A percentile compares a stretch with the other conserved stretches of the same genome.
These are phyloP conservation scores for Tretioscincus oriximinensis DNA, from an alignment of 2,113 vertebrate species.

Conservation along the genomic window DNA sequence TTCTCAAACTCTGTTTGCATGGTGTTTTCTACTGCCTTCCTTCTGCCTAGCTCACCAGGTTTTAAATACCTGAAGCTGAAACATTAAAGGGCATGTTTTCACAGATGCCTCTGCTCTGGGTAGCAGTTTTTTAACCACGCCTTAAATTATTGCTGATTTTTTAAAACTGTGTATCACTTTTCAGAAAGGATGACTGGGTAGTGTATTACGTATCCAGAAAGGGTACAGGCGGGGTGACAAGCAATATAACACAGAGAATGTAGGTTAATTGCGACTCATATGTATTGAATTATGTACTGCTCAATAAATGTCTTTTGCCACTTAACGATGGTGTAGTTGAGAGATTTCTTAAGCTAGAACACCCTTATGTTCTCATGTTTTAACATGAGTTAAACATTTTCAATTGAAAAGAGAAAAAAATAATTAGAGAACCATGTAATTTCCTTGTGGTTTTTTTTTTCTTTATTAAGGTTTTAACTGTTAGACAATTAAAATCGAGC, in stretches of 20 bases:
- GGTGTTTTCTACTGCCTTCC: not conserved
- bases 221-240: not conserved
- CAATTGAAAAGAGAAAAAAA: no score
- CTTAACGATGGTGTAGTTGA: conserved; percentile 27
- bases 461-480: no score
- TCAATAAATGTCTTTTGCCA: conserved; percentile 85
- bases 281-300: conserved; percentile 50
- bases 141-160: conserved; percentile 35
- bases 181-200: conserved; percentile 17
- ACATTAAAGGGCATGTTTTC: not conserved
- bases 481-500: no score
- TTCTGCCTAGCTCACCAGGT: not conserved
- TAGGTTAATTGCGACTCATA: conserved; percentile 1
- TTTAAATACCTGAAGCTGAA: not conserved
- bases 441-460: no score
- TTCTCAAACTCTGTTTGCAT: not conserved
- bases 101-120: conserved; percentile 38
- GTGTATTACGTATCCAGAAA: conserved; percentile 25
- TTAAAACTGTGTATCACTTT: conserved; percentile 26
- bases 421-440: no score
- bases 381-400: no score
- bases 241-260: no score
- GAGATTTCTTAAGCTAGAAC: conserved; percentile 17
- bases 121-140: conserved; percentile 38
- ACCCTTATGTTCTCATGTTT: not conserved